Evolutionary conservation across 2,113 vertebrate genomes (phyloP).

Genomic region (Camelus dromedarius): DNA sequence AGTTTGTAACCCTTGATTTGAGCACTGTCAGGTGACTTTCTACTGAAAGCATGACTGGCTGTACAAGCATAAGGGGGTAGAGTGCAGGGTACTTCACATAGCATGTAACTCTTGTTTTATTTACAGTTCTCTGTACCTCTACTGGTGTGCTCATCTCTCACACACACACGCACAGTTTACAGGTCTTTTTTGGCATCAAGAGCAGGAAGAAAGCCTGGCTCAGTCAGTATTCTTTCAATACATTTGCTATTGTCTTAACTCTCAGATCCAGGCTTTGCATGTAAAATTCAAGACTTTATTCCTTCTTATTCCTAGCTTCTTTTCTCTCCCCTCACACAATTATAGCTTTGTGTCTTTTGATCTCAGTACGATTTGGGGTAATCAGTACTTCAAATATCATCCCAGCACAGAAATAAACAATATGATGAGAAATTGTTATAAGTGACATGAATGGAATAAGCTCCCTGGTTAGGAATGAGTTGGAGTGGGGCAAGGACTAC

Average conservation of each 20-base stretch:
- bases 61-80: background rate
- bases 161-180: background rate
- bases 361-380: background rate
- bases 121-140: background rate
- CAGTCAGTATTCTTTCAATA: background rate
- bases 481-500: background rate
- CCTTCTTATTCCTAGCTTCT: background rate
- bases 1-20: background rate
- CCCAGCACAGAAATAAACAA: background rate
- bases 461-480: background rate
- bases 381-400: background rate
- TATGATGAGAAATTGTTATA: background rate
- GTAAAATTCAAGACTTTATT: background rate
- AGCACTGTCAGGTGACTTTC: background rate
- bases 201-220: background rate
- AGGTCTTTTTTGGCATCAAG: background rate
- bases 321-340: background rate
- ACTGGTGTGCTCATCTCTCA: background rate
- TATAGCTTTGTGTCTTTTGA: background rate
- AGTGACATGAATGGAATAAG: background rate
- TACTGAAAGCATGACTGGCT: background rate
- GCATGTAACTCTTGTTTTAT: background rate
- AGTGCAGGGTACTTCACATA: background rate
- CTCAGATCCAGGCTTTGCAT: background rate
- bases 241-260: background rate